These are phyloP conservation scores for Drosophila pseudoobscura DNA, from an alignment of 1,140 invertebrate species.

Conservation along the genomic window DNA sequence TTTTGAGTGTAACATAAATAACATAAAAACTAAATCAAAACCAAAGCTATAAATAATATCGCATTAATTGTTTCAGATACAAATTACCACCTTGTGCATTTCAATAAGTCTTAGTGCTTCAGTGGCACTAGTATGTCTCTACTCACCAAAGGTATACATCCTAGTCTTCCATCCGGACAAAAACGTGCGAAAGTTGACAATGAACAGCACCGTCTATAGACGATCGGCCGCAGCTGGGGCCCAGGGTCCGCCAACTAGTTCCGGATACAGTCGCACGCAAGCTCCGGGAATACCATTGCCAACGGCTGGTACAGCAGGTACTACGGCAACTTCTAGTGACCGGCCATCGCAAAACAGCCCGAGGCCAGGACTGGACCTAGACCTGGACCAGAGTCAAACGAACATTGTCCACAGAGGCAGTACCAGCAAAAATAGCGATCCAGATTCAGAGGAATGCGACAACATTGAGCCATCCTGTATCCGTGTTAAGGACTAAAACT, in stretches of 20 bases:
- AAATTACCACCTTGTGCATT: slow-evolving; percentile 91
- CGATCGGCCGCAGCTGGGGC: slow-evolving; percentile 70
- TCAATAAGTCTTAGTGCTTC: slow-evolving; percentile 91
- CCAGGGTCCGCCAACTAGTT: slow-evolving; percentile 43
- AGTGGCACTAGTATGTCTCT: slow-evolving; percentile 90
- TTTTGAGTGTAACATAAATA: too few relatives aligned
- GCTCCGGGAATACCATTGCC: slow-evolving; percentile 5
- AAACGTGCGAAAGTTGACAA: slow-evolving; percentile 86
- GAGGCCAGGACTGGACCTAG: slow-evolving; percentile 9
- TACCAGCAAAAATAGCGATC: slow-evolving; percentile 10
- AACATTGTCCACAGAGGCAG: slow-evolving; percentile 33
- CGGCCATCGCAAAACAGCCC: slow-evolving; percentile 36
- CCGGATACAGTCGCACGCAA: slow-evolving; percentile 54
- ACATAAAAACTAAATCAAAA: too few relatives aligned
- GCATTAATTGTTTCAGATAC: slow-evolving; percentile 84
- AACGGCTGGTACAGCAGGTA: slow-evolving; percentile 6
- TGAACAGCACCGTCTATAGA: slow-evolving; percentile 84
- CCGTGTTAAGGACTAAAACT: slow-evolving; percentile 10
- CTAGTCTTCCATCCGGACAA: slow-evolving; percentile 91
- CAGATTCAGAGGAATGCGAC: slow-evolving; percentile 26
- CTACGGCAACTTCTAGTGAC: slow-evolving; percentile 25
- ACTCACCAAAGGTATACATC: slow-evolving; percentile 91
- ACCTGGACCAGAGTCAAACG: slow-evolving; percentile 18
- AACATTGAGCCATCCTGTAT: slow-evolving; percentile 17
- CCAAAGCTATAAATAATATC: too few relatives aligned